Conservation (phyloP, 2,113 vertebrate species). For the Paratilapia polleni region DNA sequence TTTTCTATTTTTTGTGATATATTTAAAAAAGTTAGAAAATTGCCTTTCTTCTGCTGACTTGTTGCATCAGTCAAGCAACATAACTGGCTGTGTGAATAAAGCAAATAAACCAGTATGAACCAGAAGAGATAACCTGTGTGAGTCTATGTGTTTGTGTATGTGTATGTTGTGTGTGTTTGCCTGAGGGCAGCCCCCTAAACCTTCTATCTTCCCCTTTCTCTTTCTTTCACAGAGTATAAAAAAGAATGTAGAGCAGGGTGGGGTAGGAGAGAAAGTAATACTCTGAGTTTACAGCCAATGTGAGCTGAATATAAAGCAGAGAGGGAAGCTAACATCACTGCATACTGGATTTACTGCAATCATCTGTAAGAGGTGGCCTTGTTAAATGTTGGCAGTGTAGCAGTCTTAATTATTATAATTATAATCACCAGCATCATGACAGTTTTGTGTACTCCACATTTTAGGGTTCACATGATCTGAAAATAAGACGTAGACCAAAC, state of each 20-base stretch:
- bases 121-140: slow-evolving; percentile 23
- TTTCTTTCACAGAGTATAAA: slow-evolving; percentile 30
- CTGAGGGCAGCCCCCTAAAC: slow-evolving; percentile 54
- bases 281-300: not conserved
- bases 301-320: slow-evolving; percentile 31
- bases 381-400: not conserved
- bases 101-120: slow-evolving; percentile 38
- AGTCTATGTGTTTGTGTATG: not conserved
- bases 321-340: not conserved
- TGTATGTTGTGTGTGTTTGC: slow-evolving; percentile 1
- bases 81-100: slow-evolving; percentile 27
- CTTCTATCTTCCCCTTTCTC: slow-evolving; percentile 11
- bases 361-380: not conserved
- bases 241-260: slow-evolving; percentile 29
- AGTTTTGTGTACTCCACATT: not conserved
- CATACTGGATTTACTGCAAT: not conserved
- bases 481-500: not conserved
- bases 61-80: slow-evolving; percentile 36
- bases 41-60: not conserved
- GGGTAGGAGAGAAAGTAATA: slow-evolving; percentile 27
- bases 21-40: slow-evolving; percentile 4
- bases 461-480: not conserved
- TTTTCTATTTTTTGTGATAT: not conserved
- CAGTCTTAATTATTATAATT: slow-evolving; percentile 15
- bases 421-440: not conserved